Evolutionary conservation across 2,888 invertebrate genomes (phyloP), one percentile per base, ranked within the genome.

Genomic region (Drosophila ezoana): DNA sequence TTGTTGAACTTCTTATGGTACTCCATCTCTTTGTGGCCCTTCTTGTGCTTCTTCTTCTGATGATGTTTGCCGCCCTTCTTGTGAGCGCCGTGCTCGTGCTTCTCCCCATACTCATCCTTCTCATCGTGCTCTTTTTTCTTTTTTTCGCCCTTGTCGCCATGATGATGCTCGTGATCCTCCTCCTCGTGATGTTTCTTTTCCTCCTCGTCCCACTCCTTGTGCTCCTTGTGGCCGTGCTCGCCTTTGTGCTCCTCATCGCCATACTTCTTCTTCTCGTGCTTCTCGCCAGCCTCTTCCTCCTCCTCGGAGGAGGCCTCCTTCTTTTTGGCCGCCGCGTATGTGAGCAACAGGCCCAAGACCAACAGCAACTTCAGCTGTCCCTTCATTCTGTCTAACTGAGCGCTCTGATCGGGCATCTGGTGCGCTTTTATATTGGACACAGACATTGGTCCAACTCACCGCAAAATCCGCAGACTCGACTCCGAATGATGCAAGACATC

Each of bases 1-100:
- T 97, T 97, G 92, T 97, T 96, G 40, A 96, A 95, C 89, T 97
- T 96, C 91, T 97, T 96, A 88, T 97, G 97, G 91, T 95, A 97
- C 9, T 97, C 97, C 65, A 96, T 95, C 14, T 96, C 96, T 88
- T 97, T 96, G 72, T 96, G 96, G 1, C 96, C 97, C 87, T 97
- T 97, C 87, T 97, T 97, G 92, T 96, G 96, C 1, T 96, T 96
- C 84, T 96, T 96, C 89, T 96, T 96, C 86, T 96, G 95, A 4
- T 95, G 96, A 89, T 95, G 95, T 87, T 96, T 96, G 1, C 95
- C 95, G 1, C 95, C 96, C 89, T 96, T 96, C 90, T 96, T 95
- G 14, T 95, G 95, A 72, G 96, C 95, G 2, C 95, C 96, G 32
- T 94, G 94, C 71, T 96, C 96, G 87, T 97, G 95, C 87, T 97